These are phyloP conservation scores for Drosophila arawakana DNA, from an alignment of 1,140 invertebrate genomes.

Conservation along the genomic window DNA sequence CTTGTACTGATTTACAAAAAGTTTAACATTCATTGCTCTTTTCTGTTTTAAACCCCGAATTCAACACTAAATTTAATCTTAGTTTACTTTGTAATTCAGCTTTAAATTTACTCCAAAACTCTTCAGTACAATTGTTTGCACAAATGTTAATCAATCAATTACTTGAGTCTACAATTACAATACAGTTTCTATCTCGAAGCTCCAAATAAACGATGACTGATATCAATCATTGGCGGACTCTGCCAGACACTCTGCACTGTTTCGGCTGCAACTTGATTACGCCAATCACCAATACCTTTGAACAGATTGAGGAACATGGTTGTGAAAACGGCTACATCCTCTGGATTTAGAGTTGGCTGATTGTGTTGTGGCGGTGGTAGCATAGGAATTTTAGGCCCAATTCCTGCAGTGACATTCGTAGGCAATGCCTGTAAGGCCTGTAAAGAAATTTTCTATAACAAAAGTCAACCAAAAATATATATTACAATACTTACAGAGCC, in stretches of 20 bases:
- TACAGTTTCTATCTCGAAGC: slow-evolving; percentile 19
- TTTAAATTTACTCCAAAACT: too few relatives aligned
- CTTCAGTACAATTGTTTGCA: too few relatives aligned
- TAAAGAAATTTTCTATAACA: neutral
- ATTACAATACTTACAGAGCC: slow-evolving; percentile 16
- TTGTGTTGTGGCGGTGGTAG: slow-evolving; percentile 43
- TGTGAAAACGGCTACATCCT: slow-evolving; percentile 61
- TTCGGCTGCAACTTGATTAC: slow-evolving; percentile 62
- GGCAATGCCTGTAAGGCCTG: slow-evolving; percentile 33
- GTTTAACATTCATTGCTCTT: too few relatives aligned
- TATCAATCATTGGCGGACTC: slow-evolving; percentile 64
- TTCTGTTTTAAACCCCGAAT: too few relatives aligned
- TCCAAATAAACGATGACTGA: slow-evolving; percentile 64
- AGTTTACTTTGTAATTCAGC: too few relatives aligned
- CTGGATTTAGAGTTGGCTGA: slow-evolving; percentile 46
- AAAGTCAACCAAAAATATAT: neutral
- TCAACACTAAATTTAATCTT: too few relatives aligned
- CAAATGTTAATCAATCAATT: neutral
- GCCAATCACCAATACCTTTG: slow-evolving; percentile 56
- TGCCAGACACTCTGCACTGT: slow-evolving; percentile 68
- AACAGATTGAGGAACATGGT: slow-evolving; percentile 66
- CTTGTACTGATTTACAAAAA: too few relatives aligned
- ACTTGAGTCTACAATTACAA: slow-evolving; percentile 14
- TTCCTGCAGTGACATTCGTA: slow-evolving; percentile 8
- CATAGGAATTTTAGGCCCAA: slow-evolving; percentile 34